Conservation (phyloP, 2,797 vertebrate genomes). For the Mormyrops boulengeri region DNA sequence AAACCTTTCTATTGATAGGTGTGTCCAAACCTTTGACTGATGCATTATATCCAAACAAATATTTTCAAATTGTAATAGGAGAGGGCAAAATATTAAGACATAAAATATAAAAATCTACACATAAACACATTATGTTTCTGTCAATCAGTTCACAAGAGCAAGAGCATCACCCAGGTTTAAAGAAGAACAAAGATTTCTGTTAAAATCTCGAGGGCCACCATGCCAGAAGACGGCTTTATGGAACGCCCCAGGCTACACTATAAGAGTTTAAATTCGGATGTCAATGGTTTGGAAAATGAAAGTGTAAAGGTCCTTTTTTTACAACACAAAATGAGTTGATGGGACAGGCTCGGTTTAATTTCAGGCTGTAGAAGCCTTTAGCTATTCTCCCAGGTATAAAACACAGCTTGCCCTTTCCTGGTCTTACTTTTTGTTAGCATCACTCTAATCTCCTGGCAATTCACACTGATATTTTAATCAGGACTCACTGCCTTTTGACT, state of each 20-base stretch:
- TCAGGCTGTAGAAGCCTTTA: conserved; percentile 99
- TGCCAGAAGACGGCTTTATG: conserved; percentile 77
- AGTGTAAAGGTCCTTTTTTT: conserved; percentile 89
- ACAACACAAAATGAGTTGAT: conserved; percentile 99
- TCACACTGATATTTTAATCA: conserved; percentile 99
- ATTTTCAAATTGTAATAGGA: not conserved
- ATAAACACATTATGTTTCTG: not conserved
- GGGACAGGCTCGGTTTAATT: conserved; percentile 99
- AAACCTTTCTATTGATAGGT: not conserved
- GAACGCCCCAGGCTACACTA: conserved; percentile 86
- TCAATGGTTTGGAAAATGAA: conserved; percentile 99
- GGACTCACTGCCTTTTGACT: conserved; percentile 99
- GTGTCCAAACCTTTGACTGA: not conserved
- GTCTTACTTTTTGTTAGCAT: conserved; percentile 73
- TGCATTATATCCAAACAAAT: not conserved
- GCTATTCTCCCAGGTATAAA: conserved; percentile 99
- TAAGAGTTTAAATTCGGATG: conserved; percentile 95
- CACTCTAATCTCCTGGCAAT: conserved; percentile 34
- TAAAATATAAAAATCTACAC: not conserved
- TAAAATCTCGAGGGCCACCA: conserved; percentile 74
- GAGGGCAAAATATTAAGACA: not conserved
- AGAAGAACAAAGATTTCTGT: conserved; percentile 75
- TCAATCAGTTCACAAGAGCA: conserved; percentile 35
- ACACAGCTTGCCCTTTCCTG: conserved; percentile 99
- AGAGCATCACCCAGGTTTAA: conserved; percentile 63